Conservation (phyloP, 1,140 invertebrate species). For the Penaeus japonicus region DNA sequence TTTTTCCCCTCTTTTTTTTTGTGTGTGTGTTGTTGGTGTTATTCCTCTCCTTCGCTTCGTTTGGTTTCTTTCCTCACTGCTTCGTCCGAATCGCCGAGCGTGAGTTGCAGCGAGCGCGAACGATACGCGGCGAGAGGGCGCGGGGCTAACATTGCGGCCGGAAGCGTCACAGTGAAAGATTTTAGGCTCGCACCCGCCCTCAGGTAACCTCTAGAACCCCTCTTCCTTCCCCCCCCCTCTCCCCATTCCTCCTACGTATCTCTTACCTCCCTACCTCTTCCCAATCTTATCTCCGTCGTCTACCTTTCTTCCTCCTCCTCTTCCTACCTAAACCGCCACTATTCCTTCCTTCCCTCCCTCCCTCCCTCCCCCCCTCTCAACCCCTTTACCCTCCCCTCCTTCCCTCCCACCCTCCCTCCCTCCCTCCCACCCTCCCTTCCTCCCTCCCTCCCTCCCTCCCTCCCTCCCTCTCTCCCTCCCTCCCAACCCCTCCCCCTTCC, state of each 20-base stretch:
- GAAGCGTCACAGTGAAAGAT: constrained; percentile 43
- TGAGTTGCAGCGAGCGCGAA: too few species aligned
- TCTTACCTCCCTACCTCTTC: not conserved
- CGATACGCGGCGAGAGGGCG: too few species aligned
- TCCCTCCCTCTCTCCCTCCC: not conserved
- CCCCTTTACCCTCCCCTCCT: not conserved
- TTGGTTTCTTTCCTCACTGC: too few species aligned
- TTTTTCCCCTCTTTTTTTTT: too few species aligned
- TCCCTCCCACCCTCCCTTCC: too few species aligned
- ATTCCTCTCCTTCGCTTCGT: too few species aligned
- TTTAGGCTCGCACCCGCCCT: constrained; percentile 23
- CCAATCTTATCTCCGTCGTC: not conserved
- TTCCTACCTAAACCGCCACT: not conserved
- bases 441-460: not conserved
- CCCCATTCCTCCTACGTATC: too few species aligned
- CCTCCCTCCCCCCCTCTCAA: not conserved
- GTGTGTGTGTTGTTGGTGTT: too few species aligned
- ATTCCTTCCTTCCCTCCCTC: not conserved
- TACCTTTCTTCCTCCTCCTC: not conserved
- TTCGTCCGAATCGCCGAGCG: too few species aligned
- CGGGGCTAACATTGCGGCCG: too few species aligned
- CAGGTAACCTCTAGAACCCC: not conserved
- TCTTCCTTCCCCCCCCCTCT: not conserved
- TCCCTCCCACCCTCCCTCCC: too few species aligned
- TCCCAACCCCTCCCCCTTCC: not conserved